Evolutionary conservation across 1,140 invertebrate species (phyloP).

Genomic region (Drosophila ogumai): DNA sequence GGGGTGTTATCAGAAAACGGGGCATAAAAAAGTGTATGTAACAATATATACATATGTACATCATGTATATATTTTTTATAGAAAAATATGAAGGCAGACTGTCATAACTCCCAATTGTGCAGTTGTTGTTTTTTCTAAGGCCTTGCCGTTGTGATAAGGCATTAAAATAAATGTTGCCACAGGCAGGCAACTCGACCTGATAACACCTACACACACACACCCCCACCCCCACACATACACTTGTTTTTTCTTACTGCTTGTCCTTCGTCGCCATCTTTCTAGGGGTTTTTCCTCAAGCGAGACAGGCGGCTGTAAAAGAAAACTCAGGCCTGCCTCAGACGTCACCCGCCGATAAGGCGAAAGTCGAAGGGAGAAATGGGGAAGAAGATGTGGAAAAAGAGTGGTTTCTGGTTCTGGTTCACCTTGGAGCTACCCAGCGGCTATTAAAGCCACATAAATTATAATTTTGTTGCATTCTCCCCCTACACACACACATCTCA

Average conservation of each 20-base stretch:
- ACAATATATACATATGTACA: neutral
- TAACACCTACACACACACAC: conserved; percentile 60
- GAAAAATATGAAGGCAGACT: conserved; percentile 26
- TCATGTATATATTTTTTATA: conserved; percentile 5
- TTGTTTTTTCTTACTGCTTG: conserved; percentile 8
- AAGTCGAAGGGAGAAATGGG: neutral
- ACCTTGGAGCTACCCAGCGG: conserved; percentile 61
- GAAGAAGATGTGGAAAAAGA: neutral
- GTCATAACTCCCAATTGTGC: conserved; percentile 83
- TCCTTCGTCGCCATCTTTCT: conserved; percentile 26
- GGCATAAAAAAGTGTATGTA: conserved; percentile 13
- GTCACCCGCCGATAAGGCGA: conserved; percentile 57
- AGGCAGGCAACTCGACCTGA: conserved; percentile 61
- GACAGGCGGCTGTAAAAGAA: conserved; percentile 36
- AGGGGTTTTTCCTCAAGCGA: conserved; percentile 25
- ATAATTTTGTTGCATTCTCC: conserved; percentile 79
- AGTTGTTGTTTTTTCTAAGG: conserved; percentile 67
- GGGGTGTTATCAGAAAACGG: conserved; percentile 42
- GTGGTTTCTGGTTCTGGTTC: conserved; percentile 27
- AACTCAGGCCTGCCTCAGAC: conserved; percentile 38
- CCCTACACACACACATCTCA: neutral
- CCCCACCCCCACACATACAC: conserved; percentile 12
- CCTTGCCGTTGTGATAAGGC: conserved; percentile 72
- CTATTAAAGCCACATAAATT: conserved; percentile 84
- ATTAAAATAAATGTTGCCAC: conserved; percentile 82